These are phyloP conservation scores for Pangasius djambal DNA, from an alignment of 2,797 vertebrate genomes.

Conservation along the genomic window DNA sequence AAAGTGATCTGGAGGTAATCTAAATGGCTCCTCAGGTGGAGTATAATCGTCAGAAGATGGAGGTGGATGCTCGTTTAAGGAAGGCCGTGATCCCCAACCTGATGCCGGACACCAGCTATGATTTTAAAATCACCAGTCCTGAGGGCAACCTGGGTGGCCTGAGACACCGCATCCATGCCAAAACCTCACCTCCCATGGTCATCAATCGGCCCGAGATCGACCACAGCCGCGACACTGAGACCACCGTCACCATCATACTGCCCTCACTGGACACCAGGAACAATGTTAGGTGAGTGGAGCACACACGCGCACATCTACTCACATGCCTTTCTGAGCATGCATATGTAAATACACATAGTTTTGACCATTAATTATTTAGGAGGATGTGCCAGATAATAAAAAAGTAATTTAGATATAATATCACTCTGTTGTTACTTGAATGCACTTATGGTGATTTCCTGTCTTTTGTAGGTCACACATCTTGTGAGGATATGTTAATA, in stretches of 20 bases:
- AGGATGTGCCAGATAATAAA: background rate
- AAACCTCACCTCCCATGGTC: constrained; percentile 88
- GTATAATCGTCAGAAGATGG: constrained; percentile 87
- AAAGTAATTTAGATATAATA: background rate
- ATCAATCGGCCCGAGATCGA: constrained; percentile 88
- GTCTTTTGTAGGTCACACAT: background rate
- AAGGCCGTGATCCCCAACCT: constrained; percentile 94
- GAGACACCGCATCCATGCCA: constrained; percentile 91
- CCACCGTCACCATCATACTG: constrained; percentile 88
- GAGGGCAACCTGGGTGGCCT: constrained; percentile 94
- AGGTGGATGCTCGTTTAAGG: constrained; percentile 89
- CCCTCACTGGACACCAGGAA: constrained; percentile 84
- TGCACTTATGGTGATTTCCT: background rate
- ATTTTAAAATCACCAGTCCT: constrained; percentile 90
- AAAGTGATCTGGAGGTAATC: background rate
- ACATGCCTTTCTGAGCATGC: background rate
- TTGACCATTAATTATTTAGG: background rate
- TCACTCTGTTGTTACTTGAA: background rate
- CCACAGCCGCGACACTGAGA: constrained; percentile 85
- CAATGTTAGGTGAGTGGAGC: constrained; percentile 82
- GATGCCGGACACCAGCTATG: constrained; percentile 89
- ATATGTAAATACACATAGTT: background rate
- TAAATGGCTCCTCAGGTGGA: constrained; percentile 81
- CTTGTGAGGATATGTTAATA: background rate
- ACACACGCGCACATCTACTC: background rate